These are phyloP conservation scores for Synanthedon myopaeformis DNA, from an alignment of 2,888 invertebrate species.

Conservation along the genomic window DNA sequence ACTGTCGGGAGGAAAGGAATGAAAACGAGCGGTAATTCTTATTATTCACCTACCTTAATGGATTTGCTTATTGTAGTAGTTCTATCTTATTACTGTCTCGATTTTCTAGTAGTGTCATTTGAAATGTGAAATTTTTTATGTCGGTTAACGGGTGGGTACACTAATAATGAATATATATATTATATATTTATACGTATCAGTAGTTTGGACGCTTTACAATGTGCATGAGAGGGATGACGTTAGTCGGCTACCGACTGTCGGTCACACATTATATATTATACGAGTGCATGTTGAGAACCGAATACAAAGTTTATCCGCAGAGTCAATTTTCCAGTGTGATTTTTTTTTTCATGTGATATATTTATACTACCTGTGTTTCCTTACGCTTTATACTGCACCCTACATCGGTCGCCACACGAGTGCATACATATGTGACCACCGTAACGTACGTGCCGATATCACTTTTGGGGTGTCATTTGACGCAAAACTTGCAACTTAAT, in stretches of 20 bases:
- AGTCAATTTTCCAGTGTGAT: conserved; percentile 58
- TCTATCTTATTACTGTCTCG: conserved; percentile 66
- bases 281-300: conserved; percentile 31
- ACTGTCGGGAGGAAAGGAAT: conserved; percentile 51
- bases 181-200: conserved; percentile 8
- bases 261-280: conserved; percentile 37
- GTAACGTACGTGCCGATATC: not conserved
- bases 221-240: conserved; percentile 53
- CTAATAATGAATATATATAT: conserved; percentile 65
- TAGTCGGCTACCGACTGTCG: conserved; percentile 40
- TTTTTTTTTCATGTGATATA: conserved; percentile 59
- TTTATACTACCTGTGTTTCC: conserved; percentile 60
- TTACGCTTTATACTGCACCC: conserved; percentile 49
- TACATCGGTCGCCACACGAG: conserved; percentile 22
- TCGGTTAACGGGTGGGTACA: conserved; percentile 67
- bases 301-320: conserved; percentile 37
- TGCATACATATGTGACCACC: conserved; percentile 14
- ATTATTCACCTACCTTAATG: conserved; percentile 62
- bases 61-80: conserved; percentile 68
- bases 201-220: conserved; percentile 68
- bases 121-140: conserved; percentile 40
- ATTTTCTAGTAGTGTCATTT: conserved; percentile 63
- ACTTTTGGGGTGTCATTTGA: no score
- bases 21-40: conserved; percentile 54
- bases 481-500: no score